phyloP scores from a whole-genome alignment of 2,797 vertebrate genomes.

The Toxotes lorentzi region DNA sequence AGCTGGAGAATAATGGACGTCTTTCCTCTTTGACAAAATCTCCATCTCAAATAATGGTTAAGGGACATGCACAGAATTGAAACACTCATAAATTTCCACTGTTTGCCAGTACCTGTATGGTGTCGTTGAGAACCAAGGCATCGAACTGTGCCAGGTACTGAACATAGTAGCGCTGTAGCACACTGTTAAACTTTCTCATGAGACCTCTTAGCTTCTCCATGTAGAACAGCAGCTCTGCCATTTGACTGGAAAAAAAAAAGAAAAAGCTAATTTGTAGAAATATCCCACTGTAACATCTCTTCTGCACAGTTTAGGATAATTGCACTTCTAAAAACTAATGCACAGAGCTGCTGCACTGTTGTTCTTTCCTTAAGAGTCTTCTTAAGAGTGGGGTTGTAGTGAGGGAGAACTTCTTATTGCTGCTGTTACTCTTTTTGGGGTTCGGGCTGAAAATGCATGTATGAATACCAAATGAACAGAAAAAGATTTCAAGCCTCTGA shows the following conservation, averaged over 20 bases:
- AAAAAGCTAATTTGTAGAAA: background rate
- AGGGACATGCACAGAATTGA: background rate
- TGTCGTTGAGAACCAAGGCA: constrained; percentile 90
- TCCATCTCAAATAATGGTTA: background rate
- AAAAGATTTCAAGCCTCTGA: background rate
- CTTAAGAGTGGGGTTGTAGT: background rate
- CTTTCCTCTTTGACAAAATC: background rate
- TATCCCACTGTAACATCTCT: background rate
- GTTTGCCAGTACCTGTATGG: constrained; percentile 88
- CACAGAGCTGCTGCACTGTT: background rate
- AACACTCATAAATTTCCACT: no score
- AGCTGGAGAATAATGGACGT: background rate
- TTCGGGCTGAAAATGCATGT: background rate
- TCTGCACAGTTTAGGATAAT: background rate
- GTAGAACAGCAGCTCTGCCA: constrained; percentile 91
- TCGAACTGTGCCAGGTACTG: constrained; percentile 94
- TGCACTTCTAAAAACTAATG: background rate
- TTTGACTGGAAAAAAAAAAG: constrained; percentile 77
- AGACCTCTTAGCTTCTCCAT: constrained; percentile 88
- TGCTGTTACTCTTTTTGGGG: background rate
- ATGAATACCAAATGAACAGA: constrained; percentile 22
- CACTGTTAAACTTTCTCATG: constrained; percentile 72
- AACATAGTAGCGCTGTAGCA: constrained; percentile 91
- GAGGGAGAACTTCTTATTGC: background rate
- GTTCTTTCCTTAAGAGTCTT: background rate